Evolutionary conservation across 2,797 vertebrate genomes (phyloP).

Genomic region (Coregonus suidteri): DNA sequence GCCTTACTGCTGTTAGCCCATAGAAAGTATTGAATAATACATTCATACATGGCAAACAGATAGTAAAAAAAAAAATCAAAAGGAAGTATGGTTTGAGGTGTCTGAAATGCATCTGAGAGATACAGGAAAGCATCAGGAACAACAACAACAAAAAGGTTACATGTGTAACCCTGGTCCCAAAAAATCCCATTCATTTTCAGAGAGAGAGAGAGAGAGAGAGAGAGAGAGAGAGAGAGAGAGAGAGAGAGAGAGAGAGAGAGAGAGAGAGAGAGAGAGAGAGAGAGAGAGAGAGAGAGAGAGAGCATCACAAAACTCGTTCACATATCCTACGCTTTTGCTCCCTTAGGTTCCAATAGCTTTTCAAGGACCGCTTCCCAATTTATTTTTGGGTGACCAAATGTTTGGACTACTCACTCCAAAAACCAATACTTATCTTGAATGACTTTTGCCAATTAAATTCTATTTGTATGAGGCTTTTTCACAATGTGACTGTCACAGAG

Average conservation of each 20-base stretch:
- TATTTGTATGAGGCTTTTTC: neutral
- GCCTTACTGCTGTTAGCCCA: no score
- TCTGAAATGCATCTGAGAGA: no score
- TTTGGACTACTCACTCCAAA: neutral
- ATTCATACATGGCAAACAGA: no score
- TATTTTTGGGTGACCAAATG: neutral
- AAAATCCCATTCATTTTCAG: neutral
- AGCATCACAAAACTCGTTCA: neutral
- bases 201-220: neutral
- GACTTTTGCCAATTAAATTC: neutral
- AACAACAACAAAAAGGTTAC: no score
- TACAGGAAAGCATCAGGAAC: no score
- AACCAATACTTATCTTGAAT: neutral
- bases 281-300: neutral
- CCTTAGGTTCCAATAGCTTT: neutral
- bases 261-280: no score
- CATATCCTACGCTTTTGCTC: neutral
- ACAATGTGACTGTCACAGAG: conserved; percentile 5
- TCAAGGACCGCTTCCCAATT: neutral
- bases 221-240: no score
- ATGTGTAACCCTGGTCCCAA: no score
- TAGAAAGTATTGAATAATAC: no score
- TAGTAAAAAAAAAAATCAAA: no score
- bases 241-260: no score
- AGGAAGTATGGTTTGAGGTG: no score